Conservation (phyloP, 37 sponge, comb jelly and placozoan genomes). For the Oopsacas minuta region DNA sequence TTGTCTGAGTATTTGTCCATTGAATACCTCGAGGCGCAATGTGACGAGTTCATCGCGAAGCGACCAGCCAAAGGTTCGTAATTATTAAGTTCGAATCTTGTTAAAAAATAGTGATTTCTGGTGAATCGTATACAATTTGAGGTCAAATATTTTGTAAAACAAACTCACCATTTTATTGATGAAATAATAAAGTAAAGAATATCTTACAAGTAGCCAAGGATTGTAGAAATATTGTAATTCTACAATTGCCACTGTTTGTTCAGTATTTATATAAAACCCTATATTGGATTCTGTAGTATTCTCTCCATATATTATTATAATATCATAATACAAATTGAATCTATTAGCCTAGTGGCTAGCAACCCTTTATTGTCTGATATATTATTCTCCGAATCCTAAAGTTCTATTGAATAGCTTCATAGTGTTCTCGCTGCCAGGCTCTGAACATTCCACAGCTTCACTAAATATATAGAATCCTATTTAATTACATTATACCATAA, state of each 20-base stretch:
- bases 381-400: background rate
- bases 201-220: background rate
- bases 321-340: background rate
- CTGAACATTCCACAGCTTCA: background rate
- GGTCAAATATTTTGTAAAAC: too few species aligned
- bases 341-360: background rate
- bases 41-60: too few species aligned
- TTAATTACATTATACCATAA: too few species aligned
- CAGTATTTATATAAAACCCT: background rate
- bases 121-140: too few species aligned
- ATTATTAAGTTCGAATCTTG: too few species aligned
- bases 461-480: conserved; percentile 4
- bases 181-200: background rate
- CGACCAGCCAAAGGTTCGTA: too few species aligned
- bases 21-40: too few species aligned
- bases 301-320: background rate
- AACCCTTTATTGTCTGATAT: background rate
- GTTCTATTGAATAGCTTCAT: background rate
- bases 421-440: conserved; percentile 6
- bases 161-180: background rate
- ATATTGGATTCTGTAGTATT: background rate
- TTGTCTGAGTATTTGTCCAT: too few species aligned
- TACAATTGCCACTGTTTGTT: background rate
- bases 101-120: too few species aligned
- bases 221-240: background rate